Conservation (phyloP, 2,888 invertebrate species). For the Megastigmus dorsalis region DNA sequence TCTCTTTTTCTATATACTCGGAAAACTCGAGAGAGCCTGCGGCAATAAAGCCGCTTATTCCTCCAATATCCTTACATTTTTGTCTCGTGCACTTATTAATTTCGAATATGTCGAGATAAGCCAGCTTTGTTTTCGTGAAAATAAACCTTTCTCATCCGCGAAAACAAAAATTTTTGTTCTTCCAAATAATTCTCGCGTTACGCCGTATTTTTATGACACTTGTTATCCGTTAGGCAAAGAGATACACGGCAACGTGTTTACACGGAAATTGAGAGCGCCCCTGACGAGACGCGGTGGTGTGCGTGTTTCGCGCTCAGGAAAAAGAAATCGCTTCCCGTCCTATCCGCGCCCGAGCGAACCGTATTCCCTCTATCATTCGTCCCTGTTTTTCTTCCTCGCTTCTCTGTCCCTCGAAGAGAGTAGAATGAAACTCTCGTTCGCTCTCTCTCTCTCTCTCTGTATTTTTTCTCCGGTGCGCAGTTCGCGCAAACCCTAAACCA, state of each 20-base stretch:
- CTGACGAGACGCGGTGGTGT: not conserved
- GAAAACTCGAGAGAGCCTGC: not conserved
- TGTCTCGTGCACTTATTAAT: too few species aligned
- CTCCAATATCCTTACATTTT: not conserved
- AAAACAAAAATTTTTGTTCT: too few species aligned
- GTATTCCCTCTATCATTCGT: not conserved
- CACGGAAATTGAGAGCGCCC: constrained; percentile 32
- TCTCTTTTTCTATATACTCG: too few species aligned
- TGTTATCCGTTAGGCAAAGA: too few species aligned
- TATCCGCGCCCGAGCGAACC: not conserved
- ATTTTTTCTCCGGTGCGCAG: constrained; percentile 5
- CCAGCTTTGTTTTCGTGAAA: too few species aligned
- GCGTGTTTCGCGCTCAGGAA: not conserved
- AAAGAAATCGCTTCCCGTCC: not conserved
- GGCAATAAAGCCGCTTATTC: constrained; percentile 1
- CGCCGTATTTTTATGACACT: too few species aligned
- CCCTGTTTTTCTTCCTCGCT: constrained; percentile 11
- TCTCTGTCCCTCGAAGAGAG: not conserved
- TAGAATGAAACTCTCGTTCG: not conserved
- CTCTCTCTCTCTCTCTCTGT: constrained; percentile 4
- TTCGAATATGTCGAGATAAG: too few species aligned
- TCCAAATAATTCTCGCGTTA: too few species aligned
- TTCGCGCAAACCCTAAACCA: constrained; percentile 38
- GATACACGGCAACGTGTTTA: too few species aligned
- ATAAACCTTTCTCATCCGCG: too few species aligned